A percentile compares a stretch with the other conserved stretches of the same genome.
These are phyloP conservation scores for Heliothis subflexa DNA, from an alignment of 1,140 invertebrate species.

Conservation along the genomic window DNA sequence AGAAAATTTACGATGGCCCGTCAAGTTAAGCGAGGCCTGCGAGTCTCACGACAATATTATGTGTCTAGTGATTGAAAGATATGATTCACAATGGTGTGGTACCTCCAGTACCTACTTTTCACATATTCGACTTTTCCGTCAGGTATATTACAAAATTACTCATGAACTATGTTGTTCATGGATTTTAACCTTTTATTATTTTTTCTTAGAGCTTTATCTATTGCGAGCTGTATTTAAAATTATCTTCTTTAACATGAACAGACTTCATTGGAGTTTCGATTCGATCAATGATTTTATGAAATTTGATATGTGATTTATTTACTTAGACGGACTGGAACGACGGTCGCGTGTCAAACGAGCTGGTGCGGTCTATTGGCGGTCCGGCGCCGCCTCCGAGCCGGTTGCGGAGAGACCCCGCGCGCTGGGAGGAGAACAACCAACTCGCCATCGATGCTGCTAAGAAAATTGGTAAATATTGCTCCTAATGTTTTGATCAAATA, in stretches of 20 bases:
- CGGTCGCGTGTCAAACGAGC: constrained; percentile 93
- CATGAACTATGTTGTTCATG: not conserved
- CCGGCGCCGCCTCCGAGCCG: constrained; percentile 92
- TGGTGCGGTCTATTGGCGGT: constrained; percentile 95
- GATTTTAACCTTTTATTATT: no score
- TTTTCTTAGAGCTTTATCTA: no score
- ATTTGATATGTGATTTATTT: constrained; percentile 33
- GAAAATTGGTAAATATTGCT: constrained; percentile 85
- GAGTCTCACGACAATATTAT: constrained; percentile 30
- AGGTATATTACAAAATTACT: constrained; percentile 4
- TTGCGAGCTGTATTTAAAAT: no score
- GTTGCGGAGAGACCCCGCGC: constrained; percentile 89
- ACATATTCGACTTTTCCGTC: constrained; percentile 25
- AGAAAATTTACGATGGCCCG: constrained; percentile 18
- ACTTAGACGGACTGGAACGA: constrained; percentile 98
- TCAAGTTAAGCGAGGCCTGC: constrained; percentile 5
- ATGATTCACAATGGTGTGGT: constrained; percentile 25
- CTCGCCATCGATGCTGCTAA: constrained; percentile 89
- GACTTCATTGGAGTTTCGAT: not conserved
- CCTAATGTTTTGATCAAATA: no score
- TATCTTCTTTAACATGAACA: no score
- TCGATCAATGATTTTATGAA: not conserved
- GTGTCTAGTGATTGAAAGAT: constrained; percentile 18
- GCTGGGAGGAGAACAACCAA: constrained; percentile 95
- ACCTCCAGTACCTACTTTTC: constrained; percentile 3